Conservation (phyloP, 2,888 invertebrate species). For the Pristionchus exspectatus region DNA sequence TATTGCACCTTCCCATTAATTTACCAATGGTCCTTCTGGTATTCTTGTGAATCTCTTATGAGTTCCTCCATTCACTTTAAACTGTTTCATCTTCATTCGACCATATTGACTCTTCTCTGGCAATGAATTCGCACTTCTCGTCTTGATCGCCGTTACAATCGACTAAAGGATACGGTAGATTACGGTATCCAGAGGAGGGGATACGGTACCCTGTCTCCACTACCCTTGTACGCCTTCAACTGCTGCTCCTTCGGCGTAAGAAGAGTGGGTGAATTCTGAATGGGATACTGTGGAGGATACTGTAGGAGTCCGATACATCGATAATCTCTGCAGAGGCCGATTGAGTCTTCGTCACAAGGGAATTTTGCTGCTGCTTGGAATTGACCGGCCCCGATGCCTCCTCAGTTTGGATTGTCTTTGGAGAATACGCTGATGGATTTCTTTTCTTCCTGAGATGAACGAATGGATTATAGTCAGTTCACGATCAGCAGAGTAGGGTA, state of each 20-base stretch:
- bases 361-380: background rate
- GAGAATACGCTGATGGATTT: background rate
- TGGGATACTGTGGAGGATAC: background rate
- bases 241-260: background rate
- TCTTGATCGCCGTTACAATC: background rate
- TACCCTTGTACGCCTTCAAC: background rate
- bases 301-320: background rate
- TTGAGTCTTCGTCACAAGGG: no score
- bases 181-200: background rate
- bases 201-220: background rate
- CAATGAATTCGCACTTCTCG: background rate
- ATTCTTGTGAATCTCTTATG: background rate
- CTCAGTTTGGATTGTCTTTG: background rate
- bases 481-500: background rate
- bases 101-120: background rate
- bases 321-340: background rate
- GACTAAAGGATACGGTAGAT: background rate
- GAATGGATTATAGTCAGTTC: background rate
- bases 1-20: background rate
- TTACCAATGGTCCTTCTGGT: slow-evolving; percentile 1
- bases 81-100: background rate
- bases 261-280: background rate
- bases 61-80: background rate
- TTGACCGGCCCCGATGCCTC: background rate
- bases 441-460: background rate